Conservation (phyloP, 1,140 invertebrate species). For the Penaeus japonicus region DNA sequence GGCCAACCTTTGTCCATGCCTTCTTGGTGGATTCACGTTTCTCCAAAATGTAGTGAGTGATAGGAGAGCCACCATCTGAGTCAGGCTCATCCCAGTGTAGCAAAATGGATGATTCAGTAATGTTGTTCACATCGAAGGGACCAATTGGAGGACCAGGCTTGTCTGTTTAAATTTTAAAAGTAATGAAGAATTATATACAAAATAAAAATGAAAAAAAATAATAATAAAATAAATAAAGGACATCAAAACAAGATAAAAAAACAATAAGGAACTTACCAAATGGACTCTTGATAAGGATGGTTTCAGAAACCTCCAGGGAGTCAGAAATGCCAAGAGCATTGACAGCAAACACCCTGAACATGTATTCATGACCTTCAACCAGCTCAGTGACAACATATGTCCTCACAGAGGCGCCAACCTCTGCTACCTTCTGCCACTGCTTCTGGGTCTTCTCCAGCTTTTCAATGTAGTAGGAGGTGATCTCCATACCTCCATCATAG, state of each 20-base stretch:
- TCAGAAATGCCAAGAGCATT: constrained; percentile 83
- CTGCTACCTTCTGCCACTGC: constrained; percentile 82
- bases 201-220: not conserved
- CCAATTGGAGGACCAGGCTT: constrained; percentile 81
- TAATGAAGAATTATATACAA: not conserved
- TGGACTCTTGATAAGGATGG: constrained; percentile 96
- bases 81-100: constrained; percentile 85
- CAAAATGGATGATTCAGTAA: constrained; percentile 81
- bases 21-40: constrained; percentile 77
- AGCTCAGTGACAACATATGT: constrained; percentile 78
- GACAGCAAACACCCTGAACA: constrained; percentile 83
- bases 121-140: constrained; percentile 81
- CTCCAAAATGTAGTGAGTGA: constrained; percentile 87
- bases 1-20: constrained; percentile 76
- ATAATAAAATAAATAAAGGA: not conserved
- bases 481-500: constrained; percentile 80
- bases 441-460: constrained; percentile 76
- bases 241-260: not conserved
- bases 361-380: constrained; percentile 79
- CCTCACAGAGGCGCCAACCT: constrained; percentile 82
- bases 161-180: constrained; percentile 67
- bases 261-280: constrained; percentile 70
- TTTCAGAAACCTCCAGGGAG: constrained; percentile 77
- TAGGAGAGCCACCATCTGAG: constrained; percentile 83
- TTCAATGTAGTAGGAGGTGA: constrained; percentile 83